Base-by-base conservation (phyloP, 2,888 invertebrate genomes). In the Emmelina monodactyla region DNA sequence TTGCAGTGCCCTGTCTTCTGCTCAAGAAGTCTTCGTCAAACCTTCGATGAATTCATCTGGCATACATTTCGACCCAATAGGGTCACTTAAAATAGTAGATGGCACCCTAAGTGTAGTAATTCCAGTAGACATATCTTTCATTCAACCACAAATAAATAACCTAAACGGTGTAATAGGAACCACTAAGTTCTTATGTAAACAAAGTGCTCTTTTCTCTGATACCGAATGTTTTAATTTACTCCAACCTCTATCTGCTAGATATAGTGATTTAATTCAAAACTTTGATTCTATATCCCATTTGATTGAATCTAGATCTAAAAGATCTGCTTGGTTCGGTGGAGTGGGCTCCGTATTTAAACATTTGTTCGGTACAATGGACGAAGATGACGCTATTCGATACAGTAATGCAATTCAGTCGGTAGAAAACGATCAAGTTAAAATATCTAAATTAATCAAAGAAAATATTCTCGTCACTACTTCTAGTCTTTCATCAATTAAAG, bases 291-390 rank as follows among this genome's bases (percentile, higher is more conserved):
- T 50, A 4, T 42, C 47, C 7, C 47, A 49, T 33, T 14, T 49
- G 2, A 16, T 43, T 3, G 31, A 32, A 3, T 34, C 7, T 7
- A 38, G 37, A 37, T 9, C 10, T 5, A 46, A 42, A 35, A 39
- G 49, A 9, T 31, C 35, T 3, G 41, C 49, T 2, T 48, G 49
- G 48, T 29, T 49, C 4, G 39, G 39, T 11, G 45, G 41, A 1
- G 32, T 47, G n/a, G 50, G 50, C 2, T 37, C 41, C 5, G 14
- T 42, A 1, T 33, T 42, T 7, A 50, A 50, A 43, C 34, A 40
- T 10, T 3, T 33, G 3, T 33, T 33, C 14, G 33, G 33, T 2
- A 33, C 33, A 5, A 22, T 33, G 25, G 33, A 33, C n/a, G 33
- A 33, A 14, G 25, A 33, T 14, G 33, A 33, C 11, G 33, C 33